Percentiles rank a stretch among this genome's conserved stretches.
These are phyloP conservation scores for Centrocercus urophasianus DNA, from an alignment of 2,113 vertebrate genomes.

Conservation along the genomic window DNA sequence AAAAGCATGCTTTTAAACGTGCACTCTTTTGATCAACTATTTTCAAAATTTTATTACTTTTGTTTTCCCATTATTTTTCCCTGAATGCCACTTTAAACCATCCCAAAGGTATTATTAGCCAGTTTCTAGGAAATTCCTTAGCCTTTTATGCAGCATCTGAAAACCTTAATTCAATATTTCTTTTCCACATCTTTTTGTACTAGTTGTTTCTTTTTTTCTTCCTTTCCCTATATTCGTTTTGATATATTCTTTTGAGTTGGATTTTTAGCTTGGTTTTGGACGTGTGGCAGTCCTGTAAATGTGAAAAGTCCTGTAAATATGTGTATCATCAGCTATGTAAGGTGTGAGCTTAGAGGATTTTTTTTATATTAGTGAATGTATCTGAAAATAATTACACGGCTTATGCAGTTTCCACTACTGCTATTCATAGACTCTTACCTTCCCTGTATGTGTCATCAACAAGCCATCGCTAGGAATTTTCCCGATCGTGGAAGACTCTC, in stretches of 20 bases:
- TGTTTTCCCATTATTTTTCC: background rate
- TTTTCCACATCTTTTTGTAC: background rate
- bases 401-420: background rate
- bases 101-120: background rate
- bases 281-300: background rate
- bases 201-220: background rate
- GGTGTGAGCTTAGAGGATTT: background rate
- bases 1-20: background rate
- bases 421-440: slow-evolving; percentile 32
- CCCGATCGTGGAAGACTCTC: slow-evolving; percentile 46
- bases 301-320: background rate
- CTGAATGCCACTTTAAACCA: background rate
- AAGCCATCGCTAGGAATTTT: slow-evolving; percentile 43
- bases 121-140: background rate
- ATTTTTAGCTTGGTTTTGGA: background rate
- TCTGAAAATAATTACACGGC: slow-evolving; percentile 39
- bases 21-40: background rate
- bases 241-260: background rate
- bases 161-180: background rate
- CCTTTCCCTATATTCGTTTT: background rate
- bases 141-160: background rate
- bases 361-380: slow-evolving; percentile 23
- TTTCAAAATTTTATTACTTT: background rate
- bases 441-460: slow-evolving; percentile 37
- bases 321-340: background rate